Evolutionary conservation across 2,113 vertebrate genomes (phyloP).

Genomic region (Ramphastos sulfuratus): DNA sequence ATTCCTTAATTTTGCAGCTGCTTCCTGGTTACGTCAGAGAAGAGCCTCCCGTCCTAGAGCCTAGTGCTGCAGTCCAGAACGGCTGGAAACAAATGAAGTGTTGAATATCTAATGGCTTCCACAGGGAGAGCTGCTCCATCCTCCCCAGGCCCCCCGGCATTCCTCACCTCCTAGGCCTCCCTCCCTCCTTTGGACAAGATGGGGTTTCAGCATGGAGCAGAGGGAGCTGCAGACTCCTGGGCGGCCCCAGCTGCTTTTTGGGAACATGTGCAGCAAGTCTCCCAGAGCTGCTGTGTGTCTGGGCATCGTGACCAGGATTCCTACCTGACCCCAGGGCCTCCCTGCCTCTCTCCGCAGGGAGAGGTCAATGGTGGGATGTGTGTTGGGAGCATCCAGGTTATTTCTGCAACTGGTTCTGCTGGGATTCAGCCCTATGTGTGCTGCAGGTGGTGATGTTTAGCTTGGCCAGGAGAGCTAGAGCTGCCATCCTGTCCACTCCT

Average conservation of each 20-base stretch:
- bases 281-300: neutral
- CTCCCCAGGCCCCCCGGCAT: conserved; percentile 74
- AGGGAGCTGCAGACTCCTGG: conserved; percentile 24
- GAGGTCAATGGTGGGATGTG: neutral
- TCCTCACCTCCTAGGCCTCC: conserved; percentile 69
- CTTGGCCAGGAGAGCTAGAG: accelerated
- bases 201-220: neutral
- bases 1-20: conserved; percentile 87
- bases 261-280: neutral
- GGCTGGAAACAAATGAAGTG: conserved; percentile 85
- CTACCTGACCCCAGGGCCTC: neutral
- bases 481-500: neutral
- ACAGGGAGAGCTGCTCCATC: conserved; percentile 77
- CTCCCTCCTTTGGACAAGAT: conserved; percentile 15
- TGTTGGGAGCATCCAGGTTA: neutral
- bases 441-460: neutral
- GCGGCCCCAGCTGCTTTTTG: neutral
- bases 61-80: conserved; percentile 65
- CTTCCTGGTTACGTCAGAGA: conserved; percentile 86
- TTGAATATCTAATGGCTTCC: conserved; percentile 85
- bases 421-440: neutral
- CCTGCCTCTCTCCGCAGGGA: neutral
- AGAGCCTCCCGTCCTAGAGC: conserved; percentile 76
- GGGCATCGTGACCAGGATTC: accelerated
- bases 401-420: neutral